Conservation (phyloP, 2,888 invertebrate genomes). For the Homarus gammarus region DNA sequence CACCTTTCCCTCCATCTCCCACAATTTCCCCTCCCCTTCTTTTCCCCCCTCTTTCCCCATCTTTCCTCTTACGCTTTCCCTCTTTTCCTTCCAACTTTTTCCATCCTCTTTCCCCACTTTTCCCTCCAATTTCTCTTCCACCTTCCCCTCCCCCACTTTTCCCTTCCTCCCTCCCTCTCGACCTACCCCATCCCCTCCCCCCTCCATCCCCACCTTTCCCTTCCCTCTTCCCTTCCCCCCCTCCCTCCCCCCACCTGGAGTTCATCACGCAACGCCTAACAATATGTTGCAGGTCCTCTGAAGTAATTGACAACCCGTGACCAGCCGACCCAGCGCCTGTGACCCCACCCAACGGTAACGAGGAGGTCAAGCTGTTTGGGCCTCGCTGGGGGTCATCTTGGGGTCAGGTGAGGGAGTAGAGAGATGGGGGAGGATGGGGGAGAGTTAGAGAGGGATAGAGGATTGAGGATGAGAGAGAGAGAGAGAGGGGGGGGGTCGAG, state of each 20-base stretch:
- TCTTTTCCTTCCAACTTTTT: too few relatives aligned
- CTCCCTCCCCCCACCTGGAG: not conserved
- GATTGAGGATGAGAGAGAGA: not conserved
- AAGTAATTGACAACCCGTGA: not conserved
- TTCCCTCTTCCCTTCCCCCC: not conserved
- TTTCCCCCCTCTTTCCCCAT: not conserved
- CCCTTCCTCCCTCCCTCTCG: not conserved
- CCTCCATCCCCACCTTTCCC: not conserved
- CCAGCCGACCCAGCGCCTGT: not conserved
- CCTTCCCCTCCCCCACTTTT: not conserved
- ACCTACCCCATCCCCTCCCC: not conserved
- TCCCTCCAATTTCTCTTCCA: too few relatives aligned
- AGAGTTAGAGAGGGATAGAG: not conserved
- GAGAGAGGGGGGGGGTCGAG: not conserved
- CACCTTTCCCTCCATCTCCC: not conserved
- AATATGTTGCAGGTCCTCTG: not conserved
- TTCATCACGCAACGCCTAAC: not conserved
- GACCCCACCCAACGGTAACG: not conserved
- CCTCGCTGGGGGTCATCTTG: too few relatives aligned
- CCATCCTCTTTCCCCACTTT: too few relatives aligned
- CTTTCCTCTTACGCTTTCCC: too few relatives aligned
- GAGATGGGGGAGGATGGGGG: not conserved
- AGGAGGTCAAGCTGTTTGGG: not conserved
- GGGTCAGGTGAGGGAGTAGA: not conserved
- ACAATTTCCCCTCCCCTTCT: not conserved